Conservation (phyloP, 2,797 vertebrate genomes). For the Leuciscus waleckii region DNA sequence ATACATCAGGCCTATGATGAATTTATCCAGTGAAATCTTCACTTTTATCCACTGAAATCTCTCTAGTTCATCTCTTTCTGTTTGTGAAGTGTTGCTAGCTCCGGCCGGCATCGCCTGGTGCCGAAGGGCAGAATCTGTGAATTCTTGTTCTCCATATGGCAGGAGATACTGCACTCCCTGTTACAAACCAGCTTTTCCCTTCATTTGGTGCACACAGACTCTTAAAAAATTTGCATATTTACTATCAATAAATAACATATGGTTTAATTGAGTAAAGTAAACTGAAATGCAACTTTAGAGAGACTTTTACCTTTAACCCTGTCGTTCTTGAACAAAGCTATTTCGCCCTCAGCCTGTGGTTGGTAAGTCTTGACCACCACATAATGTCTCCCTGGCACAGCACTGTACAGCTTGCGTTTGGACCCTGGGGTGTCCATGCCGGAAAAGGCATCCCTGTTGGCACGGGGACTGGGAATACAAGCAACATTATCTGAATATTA, state of each 20-base stretch:
- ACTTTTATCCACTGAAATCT: neutral
- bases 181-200: slow-evolving; percentile 7
- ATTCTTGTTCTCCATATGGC: slow-evolving; percentile 40
- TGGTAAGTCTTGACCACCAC: slow-evolving; percentile 87
- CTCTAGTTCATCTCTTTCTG: slow-evolving; percentile 5
- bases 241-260: neutral
- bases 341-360: slow-evolving; percentile 88
- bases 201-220: slow-evolving; percentile 4
- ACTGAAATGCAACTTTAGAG: neutral
- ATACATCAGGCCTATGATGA: neutral
- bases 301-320: slow-evolving; percentile 84
- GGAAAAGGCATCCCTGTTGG: slow-evolving; percentile 64
- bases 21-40: neutral
- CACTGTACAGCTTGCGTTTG: slow-evolving; percentile 87
- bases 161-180: slow-evolving; percentile 9
- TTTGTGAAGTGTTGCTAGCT: slow-evolving; percentile 12
- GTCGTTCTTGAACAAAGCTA: slow-evolving; percentile 86
- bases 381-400: slow-evolving; percentile 86
- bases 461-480: slow-evolving; percentile 66
- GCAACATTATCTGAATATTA: neutral
- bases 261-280: neutral
- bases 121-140: slow-evolving; percentile 43
- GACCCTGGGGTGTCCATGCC: slow-evolving; percentile 80
- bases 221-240: neutral
- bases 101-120: slow-evolving; percentile 13